Percentiles rank a stretch among this genome's conserved stretches.
Evolutionary conservation across 2,113 vertebrate species (phyloP).

Genomic region (Sphyrna mokarran): DNA sequence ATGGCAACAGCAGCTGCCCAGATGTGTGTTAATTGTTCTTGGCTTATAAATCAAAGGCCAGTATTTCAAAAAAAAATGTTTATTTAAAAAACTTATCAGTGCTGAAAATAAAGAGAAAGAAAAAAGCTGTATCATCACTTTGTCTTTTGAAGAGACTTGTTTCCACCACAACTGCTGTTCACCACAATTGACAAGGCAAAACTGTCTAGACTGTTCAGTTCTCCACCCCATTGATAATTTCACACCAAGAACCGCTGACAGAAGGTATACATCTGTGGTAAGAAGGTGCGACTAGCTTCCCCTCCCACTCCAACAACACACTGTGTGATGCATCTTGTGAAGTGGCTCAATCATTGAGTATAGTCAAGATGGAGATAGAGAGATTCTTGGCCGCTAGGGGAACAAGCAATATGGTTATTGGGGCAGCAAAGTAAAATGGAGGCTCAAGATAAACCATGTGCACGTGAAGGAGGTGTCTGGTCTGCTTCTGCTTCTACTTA

Average conservation of each 20-base stretch:
- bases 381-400: no score
- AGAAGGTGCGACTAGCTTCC: not conserved
- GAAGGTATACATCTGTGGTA: not conserved
- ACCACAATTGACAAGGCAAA: not conserved
- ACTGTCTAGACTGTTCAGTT: not conserved
- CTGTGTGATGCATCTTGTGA: not conserved
- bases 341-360: not conserved
- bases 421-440: no score
- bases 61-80: not conserved
- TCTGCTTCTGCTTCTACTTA: no score
- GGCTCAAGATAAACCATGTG: no score
- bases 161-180: not conserved
- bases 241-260: not conserved
- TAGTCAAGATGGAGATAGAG: not conserved
- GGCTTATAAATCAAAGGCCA: not conserved
- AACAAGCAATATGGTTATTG: no score
- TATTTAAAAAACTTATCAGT: not conserved
- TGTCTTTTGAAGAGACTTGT: not conserved
- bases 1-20: slow-evolving; percentile 15
- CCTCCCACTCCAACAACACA: not conserved
- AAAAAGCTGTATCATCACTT: not conserved
- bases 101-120: not conserved
- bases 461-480: no score
- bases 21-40: not conserved
- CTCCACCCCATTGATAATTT: not conserved